Conservation (phyloP, 1,140 invertebrate genomes). For the Dreissena polymorpha region DNA sequence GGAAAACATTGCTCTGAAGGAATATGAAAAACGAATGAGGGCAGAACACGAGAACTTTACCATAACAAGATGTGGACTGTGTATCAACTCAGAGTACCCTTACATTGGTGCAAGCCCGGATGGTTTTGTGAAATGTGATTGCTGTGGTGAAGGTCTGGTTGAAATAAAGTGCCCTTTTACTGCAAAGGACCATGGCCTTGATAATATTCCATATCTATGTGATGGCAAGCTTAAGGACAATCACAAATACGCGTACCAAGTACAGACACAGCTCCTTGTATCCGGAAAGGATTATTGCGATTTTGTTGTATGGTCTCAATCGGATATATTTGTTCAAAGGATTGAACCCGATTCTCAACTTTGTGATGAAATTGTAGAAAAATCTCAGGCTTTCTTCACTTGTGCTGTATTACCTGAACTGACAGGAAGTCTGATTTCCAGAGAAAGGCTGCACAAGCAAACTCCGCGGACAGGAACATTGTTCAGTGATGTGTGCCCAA, state of each 20-base stretch:
- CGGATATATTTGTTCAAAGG: conserved; percentile 16
- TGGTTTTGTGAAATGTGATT: conserved; percentile 45
- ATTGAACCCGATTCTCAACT: no score
- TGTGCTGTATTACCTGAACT: no score
- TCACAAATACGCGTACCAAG: conserved; percentile 53
- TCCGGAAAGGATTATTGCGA: conserved; percentile 43
- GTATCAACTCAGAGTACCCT: conserved; percentile 51
- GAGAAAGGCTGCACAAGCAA: no score
- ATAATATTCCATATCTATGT: not conserved
- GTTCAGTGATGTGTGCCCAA: not conserved
- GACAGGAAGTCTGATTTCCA: no score
- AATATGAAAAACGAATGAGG: conserved; percentile 14
- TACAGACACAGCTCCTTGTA: conserved; percentile 54
- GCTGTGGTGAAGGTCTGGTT: conserved; percentile 57
- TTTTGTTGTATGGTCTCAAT: conserved; percentile 56
- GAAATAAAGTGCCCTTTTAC: conserved; percentile 59
- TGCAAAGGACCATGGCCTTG: conserved; percentile 32
- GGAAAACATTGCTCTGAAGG: conserved; percentile 32
- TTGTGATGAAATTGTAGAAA: no score
- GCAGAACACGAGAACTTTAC: conserved; percentile 38
- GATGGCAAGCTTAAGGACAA: conserved; percentile 11
- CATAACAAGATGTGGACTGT: conserved; percentile 46
- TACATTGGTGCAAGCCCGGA: conserved; percentile 57
- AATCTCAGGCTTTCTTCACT: no score
- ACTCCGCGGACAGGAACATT: not conserved